Evolutionary conservation across 2,888 invertebrate species (phyloP), one percentile per base, ranked within the genome.

Genomic region (Pyrochroa serraticornis): DNA sequence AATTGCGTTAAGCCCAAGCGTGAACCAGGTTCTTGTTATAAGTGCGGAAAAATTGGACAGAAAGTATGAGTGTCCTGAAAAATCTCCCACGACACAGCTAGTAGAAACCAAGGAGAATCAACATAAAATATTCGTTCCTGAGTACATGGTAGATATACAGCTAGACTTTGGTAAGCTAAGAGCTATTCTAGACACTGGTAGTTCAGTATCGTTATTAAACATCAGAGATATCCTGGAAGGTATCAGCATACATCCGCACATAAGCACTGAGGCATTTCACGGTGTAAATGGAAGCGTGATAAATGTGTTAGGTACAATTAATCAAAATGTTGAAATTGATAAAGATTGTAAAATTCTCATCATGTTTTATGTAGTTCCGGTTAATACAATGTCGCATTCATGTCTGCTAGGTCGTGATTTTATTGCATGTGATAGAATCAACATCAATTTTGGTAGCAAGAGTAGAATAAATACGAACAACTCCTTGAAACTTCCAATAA

Each of bases 11-110:
- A 49, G 49, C 52, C 61, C 6, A 63, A 36, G 9, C 9, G 58
- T 35, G 42, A 22, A 43, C 47, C n/a, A 31, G 61, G 63, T 42
- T 55, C 53, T 5, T 63, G 63, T 33, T 61, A 33, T 39, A 31
- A 33, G 36, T 63, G 61, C 37, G 58, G 60, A 14, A 12, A 36
- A 6, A 31, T 22, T n/a, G 52, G 35, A 9, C 61, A 63, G 39
- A 12, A 12, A 38, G 3, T 48, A 30, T 3, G 35, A 54, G 12
- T 63, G 60, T 39, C 34, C 51, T 5, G 22, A n/a, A n/a, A n/a
- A n/a, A n/a, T n/a, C n/a, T 43, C 14, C 43, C 13, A 14, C 7
- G 10, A 8, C 43, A 37, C 12, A 33, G 7, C 8, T 45, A 9
- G 7, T 13, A 9, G 38, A 37, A 33, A 33, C 33, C n/a, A n/a